Conservation (phyloP, 2,113 vertebrate genomes). For the Pollimyrus isidori region DNA sequence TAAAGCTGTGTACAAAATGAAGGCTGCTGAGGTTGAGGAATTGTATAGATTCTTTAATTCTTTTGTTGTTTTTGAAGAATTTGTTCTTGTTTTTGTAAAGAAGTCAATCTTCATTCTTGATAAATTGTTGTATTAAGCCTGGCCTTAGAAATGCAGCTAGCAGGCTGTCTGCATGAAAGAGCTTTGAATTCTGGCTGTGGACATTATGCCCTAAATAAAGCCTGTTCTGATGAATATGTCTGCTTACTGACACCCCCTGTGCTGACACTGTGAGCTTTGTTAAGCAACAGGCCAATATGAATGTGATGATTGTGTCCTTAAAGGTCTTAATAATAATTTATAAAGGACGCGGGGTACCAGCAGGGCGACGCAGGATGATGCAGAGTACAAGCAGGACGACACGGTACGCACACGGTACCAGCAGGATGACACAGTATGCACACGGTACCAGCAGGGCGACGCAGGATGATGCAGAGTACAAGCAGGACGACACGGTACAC, state of each 20-base stretch:
- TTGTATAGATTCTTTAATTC: slow-evolving; percentile 45
- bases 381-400: neutral
- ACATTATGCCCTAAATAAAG: slow-evolving; percentile 19
- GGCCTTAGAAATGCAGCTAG: neutral
- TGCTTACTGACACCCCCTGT: neutral
- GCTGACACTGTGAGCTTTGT: neutral
- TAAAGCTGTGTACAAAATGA: slow-evolving; percentile 17
- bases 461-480: too few relatives aligned
- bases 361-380: neutral
- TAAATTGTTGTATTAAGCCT: slow-evolving; percentile 30
- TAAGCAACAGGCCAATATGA: neutral
- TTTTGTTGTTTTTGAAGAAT: slow-evolving; percentile 23
- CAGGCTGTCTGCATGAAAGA: slow-evolving; percentile 3
- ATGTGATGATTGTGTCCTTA: neutral
- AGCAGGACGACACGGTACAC: too few relatives aligned
- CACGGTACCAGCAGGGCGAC: too few relatives aligned
- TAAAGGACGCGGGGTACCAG: neutral
- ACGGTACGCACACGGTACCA: neutral
- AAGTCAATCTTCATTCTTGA: slow-evolving; percentile 50
- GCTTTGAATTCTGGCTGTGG: neutral
- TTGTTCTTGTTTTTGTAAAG: slow-evolving; percentile 53
- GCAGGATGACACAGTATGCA: too few relatives aligned
- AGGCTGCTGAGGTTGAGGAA: slow-evolving; percentile 26
- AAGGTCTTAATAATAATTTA: neutral
- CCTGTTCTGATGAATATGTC: neutral